Evolutionary conservation across 1,140 invertebrate species (phyloP), one percentile per base, ranked within the genome.

Genomic region (Drosophila ohnishii): DNA sequence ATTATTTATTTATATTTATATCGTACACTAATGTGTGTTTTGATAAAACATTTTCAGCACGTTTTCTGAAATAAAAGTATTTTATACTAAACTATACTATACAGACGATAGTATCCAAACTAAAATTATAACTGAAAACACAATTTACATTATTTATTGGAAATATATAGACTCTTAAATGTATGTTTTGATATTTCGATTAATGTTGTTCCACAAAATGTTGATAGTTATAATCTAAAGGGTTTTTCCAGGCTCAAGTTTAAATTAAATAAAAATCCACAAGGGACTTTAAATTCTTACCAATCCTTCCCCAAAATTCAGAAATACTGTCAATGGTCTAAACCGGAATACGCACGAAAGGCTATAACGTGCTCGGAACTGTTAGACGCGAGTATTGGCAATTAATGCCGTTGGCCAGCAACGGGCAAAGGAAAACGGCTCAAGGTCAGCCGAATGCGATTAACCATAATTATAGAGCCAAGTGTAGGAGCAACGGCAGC

Each of bases 401-500:
- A 56, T 60, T 77, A 72, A 78, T 78, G 66, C 67, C 42, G 40
- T 60, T 60, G 58, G 34, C 30, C 40, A 70, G 45, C 76, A 60
- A 55, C 58, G 61, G 51, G 69, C 57, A 56, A 62, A 64, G 62
- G 50, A 78, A 69, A 84, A 87, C 74, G 73, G 84, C 80, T 89
- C 84, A 88, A 88, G 84, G 84, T 88, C 84, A 88, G 76, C 50
- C 55, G 48, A 67, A 71, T 42, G 63, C 84, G 73, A 88, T 88
- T 88, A 88, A 75, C 76, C 50, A 78, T 88, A 88, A 88, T 88
- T 88, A 80, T 80, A 84, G 75, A 73, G 61, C 75, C 56, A 78
- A 66, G 62, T 57, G 73, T 65, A 72, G 73, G 59, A 75, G 64
- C 64, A 77, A 65, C 61, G 44, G 63, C 44, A 45, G 56, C 58